A percentile compares a stretch with the other conserved stretches of the same genome.
phyloP scores from a whole-genome alignment of 2,113 vertebrate species.

The Dicaeum eximium region DNA sequence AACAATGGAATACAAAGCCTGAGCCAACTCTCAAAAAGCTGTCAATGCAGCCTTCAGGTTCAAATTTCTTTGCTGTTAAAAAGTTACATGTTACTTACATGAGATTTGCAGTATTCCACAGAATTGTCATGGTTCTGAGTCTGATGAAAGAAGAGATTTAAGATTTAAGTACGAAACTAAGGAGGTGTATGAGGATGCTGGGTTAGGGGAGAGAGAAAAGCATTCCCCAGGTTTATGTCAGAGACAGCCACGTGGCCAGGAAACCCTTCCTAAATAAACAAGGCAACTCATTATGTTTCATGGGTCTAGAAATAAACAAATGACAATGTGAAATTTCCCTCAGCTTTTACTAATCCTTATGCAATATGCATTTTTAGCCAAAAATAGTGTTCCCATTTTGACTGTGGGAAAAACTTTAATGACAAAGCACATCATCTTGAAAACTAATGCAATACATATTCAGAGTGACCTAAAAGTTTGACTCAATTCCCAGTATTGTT shows the following conservation, averaged over 20 bases:
- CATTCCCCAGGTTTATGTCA: not conserved
- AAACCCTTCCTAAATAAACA: not conserved
- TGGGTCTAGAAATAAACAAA: not conserved
- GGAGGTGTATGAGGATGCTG: not conserved
- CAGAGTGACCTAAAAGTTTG: not conserved
- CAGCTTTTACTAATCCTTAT: not conserved
- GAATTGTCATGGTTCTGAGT: not conserved
- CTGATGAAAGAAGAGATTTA: not conserved
- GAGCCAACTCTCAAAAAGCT: not conserved
- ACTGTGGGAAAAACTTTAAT: not conserved
- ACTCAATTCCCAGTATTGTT: not conserved
- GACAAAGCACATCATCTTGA: not conserved
- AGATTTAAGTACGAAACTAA: not conserved
- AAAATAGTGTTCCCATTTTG: not conserved
- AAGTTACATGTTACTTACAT: not conserved
- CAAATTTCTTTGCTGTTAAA: not conserved
- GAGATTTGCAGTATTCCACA: not conserved
- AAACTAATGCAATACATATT: not conserved
- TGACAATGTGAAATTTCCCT: not conserved
- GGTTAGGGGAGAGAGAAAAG: not conserved
- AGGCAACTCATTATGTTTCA: not conserved
- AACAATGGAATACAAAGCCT: not conserved
- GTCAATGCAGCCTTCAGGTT: not conserved
- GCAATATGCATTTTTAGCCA: not conserved
- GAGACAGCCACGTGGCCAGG: not conserved